Evolutionary conservation across 2,888 invertebrate species (phyloP).

Genomic region (Parnassius orleans): DNA sequence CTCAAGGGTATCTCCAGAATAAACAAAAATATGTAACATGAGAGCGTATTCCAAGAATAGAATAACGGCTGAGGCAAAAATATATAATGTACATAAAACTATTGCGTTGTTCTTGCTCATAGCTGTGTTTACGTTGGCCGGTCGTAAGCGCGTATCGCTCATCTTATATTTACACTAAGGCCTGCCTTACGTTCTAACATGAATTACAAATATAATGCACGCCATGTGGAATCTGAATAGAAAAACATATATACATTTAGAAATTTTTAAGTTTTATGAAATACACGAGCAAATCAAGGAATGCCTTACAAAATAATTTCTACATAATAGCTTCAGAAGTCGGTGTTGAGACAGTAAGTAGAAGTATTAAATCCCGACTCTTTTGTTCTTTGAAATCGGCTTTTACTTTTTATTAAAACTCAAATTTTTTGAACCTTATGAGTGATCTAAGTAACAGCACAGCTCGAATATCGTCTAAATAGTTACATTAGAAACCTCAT

Average conservation of each 20-base stretch:
- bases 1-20: neutral
- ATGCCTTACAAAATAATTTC: too few relatives aligned
- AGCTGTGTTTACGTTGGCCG: conserved; percentile 43
- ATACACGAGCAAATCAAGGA: too few relatives aligned
- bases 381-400: too few relatives aligned
- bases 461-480: too few relatives aligned
- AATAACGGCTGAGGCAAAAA: conserved; percentile 21
- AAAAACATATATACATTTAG: conserved; percentile 13
- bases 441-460: too few relatives aligned
- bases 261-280: too few relatives aligned
- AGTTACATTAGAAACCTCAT: too few relatives aligned
- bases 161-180: conserved; percentile 49
- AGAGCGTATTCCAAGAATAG: conserved; percentile 18
- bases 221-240: conserved; percentile 14
- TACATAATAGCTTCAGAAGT: too few relatives aligned
- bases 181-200: conserved; percentile 32
- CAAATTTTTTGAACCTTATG: too few relatives aligned
- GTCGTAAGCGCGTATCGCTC: conserved; percentile 38
- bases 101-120: conserved; percentile 32
- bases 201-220: conserved; percentile 42
- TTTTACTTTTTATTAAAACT: too few relatives aligned
- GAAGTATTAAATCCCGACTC: too few relatives aligned
- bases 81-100: conserved; percentile 30
- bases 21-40: conserved; percentile 18
- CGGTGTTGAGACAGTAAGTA: too few relatives aligned